Evolutionary conservation across 1,140 invertebrate species (phyloP).

Genomic region (Rhyacophila brunnea): DNA sequence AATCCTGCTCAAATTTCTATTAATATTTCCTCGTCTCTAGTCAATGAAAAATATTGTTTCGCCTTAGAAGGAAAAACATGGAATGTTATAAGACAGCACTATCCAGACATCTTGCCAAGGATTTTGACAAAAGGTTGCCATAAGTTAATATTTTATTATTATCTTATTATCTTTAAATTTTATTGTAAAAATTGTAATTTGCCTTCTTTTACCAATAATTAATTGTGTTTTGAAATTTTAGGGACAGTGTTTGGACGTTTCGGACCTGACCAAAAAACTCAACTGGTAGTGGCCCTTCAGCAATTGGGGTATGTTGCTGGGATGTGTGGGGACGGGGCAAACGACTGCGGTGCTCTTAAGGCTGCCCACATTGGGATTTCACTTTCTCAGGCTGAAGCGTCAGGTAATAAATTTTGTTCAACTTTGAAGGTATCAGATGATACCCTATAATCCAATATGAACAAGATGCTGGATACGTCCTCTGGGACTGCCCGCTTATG

Average conservation of each 20-base stretch:
- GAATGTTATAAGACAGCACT: constrained; percentile 64
- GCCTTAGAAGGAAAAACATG: constrained; percentile 75
- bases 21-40: constrained; percentile 39
- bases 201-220: neutral
- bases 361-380: constrained; percentile 94
- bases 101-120: constrained; percentile 67
- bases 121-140: constrained; percentile 57
- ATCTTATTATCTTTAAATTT: no score
- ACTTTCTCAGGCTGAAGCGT: constrained; percentile 88
- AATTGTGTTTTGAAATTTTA: constrained; percentile 25
- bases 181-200: no score
- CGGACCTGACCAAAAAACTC: constrained; percentile 94
- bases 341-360: constrained; percentile 91
- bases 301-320: constrained; percentile 78
- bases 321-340: constrained; percentile 92
- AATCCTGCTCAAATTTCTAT: constrained; percentile 27
- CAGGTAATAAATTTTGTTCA: constrained; percentile 40
- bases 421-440: no score
- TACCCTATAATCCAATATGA: no score
- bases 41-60: constrained; percentile 60
- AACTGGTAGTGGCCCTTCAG: constrained; percentile 83
- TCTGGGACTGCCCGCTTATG: no score
- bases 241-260: constrained; percentile 91
- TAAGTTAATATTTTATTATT: no score
- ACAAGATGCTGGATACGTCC: no score